Evolutionary conservation across 2,888 invertebrate genomes (phyloP).

Genomic region (Bombylius major): DNA sequence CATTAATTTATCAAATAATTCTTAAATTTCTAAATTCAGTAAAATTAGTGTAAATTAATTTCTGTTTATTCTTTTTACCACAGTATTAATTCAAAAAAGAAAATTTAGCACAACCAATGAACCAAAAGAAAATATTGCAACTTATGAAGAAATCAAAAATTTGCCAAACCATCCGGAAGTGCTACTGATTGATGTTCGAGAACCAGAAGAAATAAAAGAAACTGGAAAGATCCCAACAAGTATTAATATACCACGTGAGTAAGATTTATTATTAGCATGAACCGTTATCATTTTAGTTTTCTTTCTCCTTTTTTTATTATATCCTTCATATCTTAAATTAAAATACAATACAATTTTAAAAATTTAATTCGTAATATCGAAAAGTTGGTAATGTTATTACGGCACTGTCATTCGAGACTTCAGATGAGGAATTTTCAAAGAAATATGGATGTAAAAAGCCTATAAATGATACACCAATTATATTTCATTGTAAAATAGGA

Average conservation of each 20-base stretch:
- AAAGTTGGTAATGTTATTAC: constrained; percentile 15
- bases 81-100: too few relatives aligned
- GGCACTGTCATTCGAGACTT: constrained; percentile 17
- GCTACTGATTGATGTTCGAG: constrained; percentile 63
- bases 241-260: constrained; percentile 64
- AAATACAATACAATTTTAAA: too few relatives aligned
- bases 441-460: constrained; percentile 42
- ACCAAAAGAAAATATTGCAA: neutral
- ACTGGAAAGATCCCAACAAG: constrained; percentile 61
- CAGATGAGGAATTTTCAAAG: constrained; percentile 40
- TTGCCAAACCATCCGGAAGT: constrained; percentile 39
- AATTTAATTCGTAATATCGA: neutral
- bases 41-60: too few relatives aligned
- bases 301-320: neutral
- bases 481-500: constrained; percentile 58
- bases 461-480: constrained; percentile 42
- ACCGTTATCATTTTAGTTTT: neutral
- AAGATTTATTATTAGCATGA: neutral
- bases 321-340: too few relatives aligned
- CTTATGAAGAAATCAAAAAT: constrained; percentile 39
- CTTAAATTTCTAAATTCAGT: too few relatives aligned
- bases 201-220: constrained; percentile 55
- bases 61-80: too few relatives aligned
- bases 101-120: too few relatives aligned
- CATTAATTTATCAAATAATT: too few relatives aligned